phyloP scores from a whole-genome alignment of 2,797 vertebrate genomes.

The Sus cebifrons region DNA sequence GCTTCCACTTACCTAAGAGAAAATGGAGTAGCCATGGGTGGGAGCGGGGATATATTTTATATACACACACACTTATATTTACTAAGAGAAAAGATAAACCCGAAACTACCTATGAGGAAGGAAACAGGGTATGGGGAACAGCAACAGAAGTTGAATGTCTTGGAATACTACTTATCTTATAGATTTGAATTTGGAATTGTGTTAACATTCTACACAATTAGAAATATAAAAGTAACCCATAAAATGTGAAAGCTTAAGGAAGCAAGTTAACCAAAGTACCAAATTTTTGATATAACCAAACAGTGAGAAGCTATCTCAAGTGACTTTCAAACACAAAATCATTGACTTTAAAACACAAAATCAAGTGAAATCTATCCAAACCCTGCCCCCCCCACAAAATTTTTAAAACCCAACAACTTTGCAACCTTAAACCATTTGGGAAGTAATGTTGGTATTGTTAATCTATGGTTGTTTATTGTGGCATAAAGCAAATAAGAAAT shows the following conservation, averaged over 20 bases:
- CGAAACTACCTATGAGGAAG: neutral
- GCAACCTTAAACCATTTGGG: neutral
- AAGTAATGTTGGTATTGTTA: neutral
- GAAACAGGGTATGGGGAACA: neutral
- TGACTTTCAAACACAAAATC: constrained; percentile 9
- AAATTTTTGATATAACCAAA: neutral
- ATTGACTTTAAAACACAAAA: neutral
- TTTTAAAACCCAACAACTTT: neutral
- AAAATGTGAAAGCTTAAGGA: constrained; percentile 48
- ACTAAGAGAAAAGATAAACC: neutral
- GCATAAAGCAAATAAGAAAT: neutral
- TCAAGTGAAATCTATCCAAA: neutral
- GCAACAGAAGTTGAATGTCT: neutral
- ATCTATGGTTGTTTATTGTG: neutral
- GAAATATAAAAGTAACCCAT: constrained; percentile 48
- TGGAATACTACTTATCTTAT: constrained; percentile 17
- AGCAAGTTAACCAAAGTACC: constrained; percentile 45
- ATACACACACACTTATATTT: neutral
- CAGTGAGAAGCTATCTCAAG: neutral
- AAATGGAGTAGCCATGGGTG: neutral
- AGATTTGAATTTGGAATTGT: constrained; percentile 29
- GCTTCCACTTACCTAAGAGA: neutral
- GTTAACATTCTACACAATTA: neutral
- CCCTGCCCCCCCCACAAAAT: neutral
- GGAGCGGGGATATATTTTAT: neutral